Base-by-base conservation (phyloP, 2,888 invertebrate species). In the Anthophora plumipes region DNA sequence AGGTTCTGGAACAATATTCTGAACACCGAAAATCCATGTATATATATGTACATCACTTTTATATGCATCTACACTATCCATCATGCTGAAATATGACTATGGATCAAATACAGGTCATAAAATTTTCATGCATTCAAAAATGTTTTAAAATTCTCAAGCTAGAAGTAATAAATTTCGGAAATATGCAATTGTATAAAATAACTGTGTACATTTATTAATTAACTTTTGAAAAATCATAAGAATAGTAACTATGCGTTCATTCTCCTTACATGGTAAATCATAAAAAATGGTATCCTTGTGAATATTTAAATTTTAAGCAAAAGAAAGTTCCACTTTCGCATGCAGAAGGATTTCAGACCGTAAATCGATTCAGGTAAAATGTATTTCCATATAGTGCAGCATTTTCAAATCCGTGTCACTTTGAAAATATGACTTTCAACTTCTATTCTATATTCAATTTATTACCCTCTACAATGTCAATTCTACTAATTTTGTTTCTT, bases 21-120 rank as follows among this genome's bases (percentile, higher is more conserved):
- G 37, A 14, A 17, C 25, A 37, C n/a, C 39, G 71, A 75, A 70
- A 61, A 69, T 74, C 46, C 20, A 14, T 14, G 50, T 43, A 22
- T n/a, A n/a, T n/a, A n/a, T n/a, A n/a, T n/a, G n/a, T n/a, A n/a
- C n/a, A n/a, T 11, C 70, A 50, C 52, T 70, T 22, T 52, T 43
- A 37, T 22, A 57, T 43, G 20, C 22, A 37, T 22, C 31, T 37
- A 14, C 54, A 5, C 22, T 39, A 75, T 75, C 54, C 70, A 46
- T 75, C 75, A 61, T 46, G 12, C 54, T 55, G 43, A 37, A 61
- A 52, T 43, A 61, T 17, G 46, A 54, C 17, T 22, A 12, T 60
- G 75, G 25, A 70, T 61, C 60, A 61, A 75, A 48, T 60, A 17
- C 12, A 20, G 11, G 43, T 39, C 39, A 39, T 57, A 70, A 70